phyloP scores from a whole-genome alignment of 1,140 invertebrate species.

The Ceratosolen fusciceps region DNA sequence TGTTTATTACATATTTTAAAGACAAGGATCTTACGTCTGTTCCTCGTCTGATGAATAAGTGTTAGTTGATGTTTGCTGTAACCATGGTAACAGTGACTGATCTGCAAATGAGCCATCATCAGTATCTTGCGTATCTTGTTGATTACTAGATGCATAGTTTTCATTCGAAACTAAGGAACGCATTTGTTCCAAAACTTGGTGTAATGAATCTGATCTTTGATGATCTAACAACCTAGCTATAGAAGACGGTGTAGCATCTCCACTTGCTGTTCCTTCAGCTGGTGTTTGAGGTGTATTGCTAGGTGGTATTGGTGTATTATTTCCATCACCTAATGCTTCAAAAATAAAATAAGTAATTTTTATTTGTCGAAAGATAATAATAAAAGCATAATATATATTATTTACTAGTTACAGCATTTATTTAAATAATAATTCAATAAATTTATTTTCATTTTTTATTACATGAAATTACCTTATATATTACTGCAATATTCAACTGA shows the following conservation, averaged over 20 bases:
- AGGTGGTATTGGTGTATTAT: slow-evolving; percentile 66
- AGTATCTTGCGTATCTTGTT: slow-evolving; percentile 62
- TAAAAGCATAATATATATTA: too few relatives aligned
- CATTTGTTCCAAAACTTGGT: slow-evolving; percentile 71
- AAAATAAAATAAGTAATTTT: neutral
- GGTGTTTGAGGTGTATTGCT: slow-evolving; percentile 72
- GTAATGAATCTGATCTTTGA: slow-evolving; percentile 63
- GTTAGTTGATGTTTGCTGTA: slow-evolving; percentile 32
- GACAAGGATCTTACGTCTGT: neutral
- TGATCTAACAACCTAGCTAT: slow-evolving; percentile 59
- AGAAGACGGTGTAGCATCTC: slow-evolving; percentile 65
- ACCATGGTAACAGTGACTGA: slow-evolving; percentile 55
- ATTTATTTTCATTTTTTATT: too few relatives aligned
- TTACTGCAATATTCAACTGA: neutral
- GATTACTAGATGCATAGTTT: slow-evolving; percentile 59
- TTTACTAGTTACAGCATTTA: too few relatives aligned
- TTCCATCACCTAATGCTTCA: slow-evolving; percentile 57
- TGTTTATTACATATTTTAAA: neutral
- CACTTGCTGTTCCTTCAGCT: slow-evolving; percentile 66
- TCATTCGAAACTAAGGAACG: slow-evolving; percentile 66
- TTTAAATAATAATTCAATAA: too few relatives aligned
- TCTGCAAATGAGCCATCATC: slow-evolving; percentile 59
- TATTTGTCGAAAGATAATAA: too few relatives aligned
- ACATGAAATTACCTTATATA: neutral
- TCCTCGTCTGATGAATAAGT: slow-evolving; percentile 21